A percentile compares a stretch with the other conserved stretches of the same genome.
phyloP scores from a whole-genome alignment of 1,140 invertebrate species.

The Drosophila burlai region DNA sequence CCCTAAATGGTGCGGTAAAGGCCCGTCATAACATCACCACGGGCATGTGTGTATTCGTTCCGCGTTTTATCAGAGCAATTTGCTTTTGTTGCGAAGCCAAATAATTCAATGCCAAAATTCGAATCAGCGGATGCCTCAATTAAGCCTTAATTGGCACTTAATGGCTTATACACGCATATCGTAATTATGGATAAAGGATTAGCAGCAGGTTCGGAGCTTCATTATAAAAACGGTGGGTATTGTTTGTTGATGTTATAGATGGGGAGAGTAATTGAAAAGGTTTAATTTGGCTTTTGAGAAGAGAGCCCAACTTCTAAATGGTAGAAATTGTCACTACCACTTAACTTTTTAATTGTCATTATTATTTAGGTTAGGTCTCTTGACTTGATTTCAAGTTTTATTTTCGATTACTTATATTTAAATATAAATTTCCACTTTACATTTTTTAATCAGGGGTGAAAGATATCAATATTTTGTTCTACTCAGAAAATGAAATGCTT shows the following conservation, averaged over 20 bases:
- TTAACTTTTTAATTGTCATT: not conserved
- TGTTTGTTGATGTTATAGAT: constrained; percentile 4
- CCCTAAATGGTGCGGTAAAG: constrained; percentile 26
- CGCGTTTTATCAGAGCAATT: constrained; percentile 52
- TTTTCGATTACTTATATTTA: not conserved
- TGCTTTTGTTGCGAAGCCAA: constrained; percentile 40
- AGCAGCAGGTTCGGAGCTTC: constrained; percentile 18
- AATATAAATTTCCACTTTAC: no score
- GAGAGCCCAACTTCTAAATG: no score
- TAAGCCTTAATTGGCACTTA: constrained; percentile 80
- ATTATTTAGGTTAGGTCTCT: not conserved
- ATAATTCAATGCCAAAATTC: constrained; percentile 74
- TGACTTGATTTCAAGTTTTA: not conserved
- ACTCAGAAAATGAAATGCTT: not conserved
- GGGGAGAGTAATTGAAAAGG: constrained; percentile 1
- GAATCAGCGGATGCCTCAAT: constrained; percentile 75
- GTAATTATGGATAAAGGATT: constrained; percentile 29
- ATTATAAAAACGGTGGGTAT: constrained; percentile 23
- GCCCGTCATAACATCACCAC: constrained; percentile 30
- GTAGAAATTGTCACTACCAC: not conserved
- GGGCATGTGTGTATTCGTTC: constrained; percentile 27
- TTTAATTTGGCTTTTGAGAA: not conserved
- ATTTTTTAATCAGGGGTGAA: no score
- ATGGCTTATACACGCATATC: constrained; percentile 67
- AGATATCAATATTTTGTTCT: no score